Evolutionary conservation across 2,113 vertebrate genomes (phyloP), one percentile per base, ranked within the genome.

Genomic region (Ivindomyrus marchei): DNA sequence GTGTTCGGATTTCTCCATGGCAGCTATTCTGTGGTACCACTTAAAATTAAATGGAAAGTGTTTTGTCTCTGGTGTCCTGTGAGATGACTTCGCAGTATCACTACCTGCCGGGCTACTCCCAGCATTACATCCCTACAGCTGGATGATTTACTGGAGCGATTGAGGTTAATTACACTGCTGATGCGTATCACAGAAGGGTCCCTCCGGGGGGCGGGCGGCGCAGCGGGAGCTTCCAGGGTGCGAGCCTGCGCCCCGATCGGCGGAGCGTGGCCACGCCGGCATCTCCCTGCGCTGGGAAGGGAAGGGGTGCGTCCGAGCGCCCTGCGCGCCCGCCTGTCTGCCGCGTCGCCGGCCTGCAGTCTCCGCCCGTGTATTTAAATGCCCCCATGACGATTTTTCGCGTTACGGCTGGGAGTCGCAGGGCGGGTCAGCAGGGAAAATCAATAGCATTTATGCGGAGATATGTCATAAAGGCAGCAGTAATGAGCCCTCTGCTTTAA

Each of bases 401-500:
- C 88, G 90, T 92, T 90, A 90, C 9, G n/a, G 89, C 91, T 92
- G 49, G 74, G 83, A 91, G 91, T 90, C 90, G 90, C 91, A 62
- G 91, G 93, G 91, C 11, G 49, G 89, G 92, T 88, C 91, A 92
- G 91, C 85, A 89, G 91, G 86, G 93, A 93, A 95, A 96, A 95
- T 95, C 94, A 93, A 92, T 91, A 90, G 92, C 93, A 94, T 96
- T 96, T 93, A 94, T 93, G 93, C 94, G 93, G 95, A 94, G 93
- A 92, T 90, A 84, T 94, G 94, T 95, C 93, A 92, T 95, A 94
- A 96, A 96, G 93, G 93, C 93, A 92, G 90, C 92, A 91, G 92
- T 96, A 96, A 96, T 94, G 94, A 96, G 93, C 87, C 90, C 91
- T 36, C 90, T 92, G 93, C 95, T 95, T 94, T 92, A 93, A 92